These are phyloP conservation scores for Lasioglossum morio DNA, from an alignment of 2,888 invertebrate genomes.

Conservation along the genomic window DNA sequence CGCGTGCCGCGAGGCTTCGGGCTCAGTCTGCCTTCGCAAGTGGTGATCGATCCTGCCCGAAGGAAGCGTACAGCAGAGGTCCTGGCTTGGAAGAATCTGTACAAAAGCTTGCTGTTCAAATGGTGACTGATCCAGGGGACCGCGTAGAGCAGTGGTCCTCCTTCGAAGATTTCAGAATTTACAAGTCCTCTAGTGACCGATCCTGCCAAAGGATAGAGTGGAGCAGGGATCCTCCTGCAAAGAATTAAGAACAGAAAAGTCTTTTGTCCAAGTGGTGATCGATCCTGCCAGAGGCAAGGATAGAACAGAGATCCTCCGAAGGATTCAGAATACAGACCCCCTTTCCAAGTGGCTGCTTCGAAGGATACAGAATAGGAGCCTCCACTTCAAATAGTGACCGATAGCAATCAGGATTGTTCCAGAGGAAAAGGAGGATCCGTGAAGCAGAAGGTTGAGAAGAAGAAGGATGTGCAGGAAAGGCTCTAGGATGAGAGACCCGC, in stretches of 20 bases:
- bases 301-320: neutral
- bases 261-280: neutral
- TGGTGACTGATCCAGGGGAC: neutral
- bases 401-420: neutral
- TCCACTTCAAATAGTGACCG: neutral
- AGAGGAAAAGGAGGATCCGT: no score
- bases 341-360: neutral
- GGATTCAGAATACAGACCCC: neutral
- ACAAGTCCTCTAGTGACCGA: neutral
- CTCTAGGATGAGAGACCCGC: constrained; percentile 56
- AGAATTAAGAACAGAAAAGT: neutral
- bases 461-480: constrained; percentile 62
- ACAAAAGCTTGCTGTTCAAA: neutral
- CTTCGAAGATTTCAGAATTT: neutral
- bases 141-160: neutral
- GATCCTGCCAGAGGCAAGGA: neutral
- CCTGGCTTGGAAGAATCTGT: neutral
- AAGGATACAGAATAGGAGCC: no score
- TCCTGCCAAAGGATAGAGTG: neutral
- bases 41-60: neutral
- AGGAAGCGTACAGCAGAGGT: neutral
- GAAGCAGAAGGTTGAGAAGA: neutral
- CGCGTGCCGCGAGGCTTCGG: neutral
- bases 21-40: neutral
- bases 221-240: neutral